Conservation (phyloP, 1,140 invertebrate genomes). For the Melitaea cinxia region DNA sequence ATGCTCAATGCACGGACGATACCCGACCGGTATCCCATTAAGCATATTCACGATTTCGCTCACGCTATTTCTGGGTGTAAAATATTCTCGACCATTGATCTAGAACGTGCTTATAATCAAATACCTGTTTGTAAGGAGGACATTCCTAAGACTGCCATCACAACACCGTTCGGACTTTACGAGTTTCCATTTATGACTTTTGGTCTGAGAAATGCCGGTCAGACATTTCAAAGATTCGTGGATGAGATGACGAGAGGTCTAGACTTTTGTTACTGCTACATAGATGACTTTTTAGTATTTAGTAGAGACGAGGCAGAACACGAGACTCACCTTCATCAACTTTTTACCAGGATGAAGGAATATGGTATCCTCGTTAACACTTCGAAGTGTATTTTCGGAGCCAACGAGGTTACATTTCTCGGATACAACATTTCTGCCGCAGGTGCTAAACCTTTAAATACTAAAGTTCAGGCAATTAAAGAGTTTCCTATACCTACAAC, state of each 20-base stretch:
- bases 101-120: slow-evolving; percentile 19
- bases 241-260: slow-evolving; percentile 19
- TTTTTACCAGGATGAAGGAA: slow-evolving; percentile 13
- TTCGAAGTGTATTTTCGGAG: slow-evolving; percentile 15
- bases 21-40: slow-evolving; percentile 11
- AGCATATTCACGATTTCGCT: slow-evolving; percentile 17
- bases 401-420: slow-evolving; percentile 12
- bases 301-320: slow-evolving; percentile 6
- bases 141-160: slow-evolving; percentile 22
- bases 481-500: slow-evolving; percentile 16
- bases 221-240: slow-evolving; percentile 26
- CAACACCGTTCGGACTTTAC: slow-evolving; percentile 15
- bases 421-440: slow-evolving; percentile 12
- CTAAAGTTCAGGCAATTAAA: slow-evolving; percentile 11
- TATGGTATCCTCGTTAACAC: slow-evolving; percentile 23
- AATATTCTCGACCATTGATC: slow-evolving; percentile 9
- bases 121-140: slow-evolving; percentile 11
- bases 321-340: slow-evolving; percentile 8
- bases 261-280: slow-evolving; percentile 20
- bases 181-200: slow-evolving; percentile 16
- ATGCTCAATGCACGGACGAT: too few species aligned
- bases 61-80: slow-evolving; percentile 10
- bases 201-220: slow-evolving; percentile 20
- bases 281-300: slow-evolving; percentile 23
- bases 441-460: slow-evolving; percentile 17